Evolutionary conservation across 2,888 invertebrate genomes (phyloP), one percentile per base, ranked within the genome.

Genomic region (Abrostola tripartita): DNA sequence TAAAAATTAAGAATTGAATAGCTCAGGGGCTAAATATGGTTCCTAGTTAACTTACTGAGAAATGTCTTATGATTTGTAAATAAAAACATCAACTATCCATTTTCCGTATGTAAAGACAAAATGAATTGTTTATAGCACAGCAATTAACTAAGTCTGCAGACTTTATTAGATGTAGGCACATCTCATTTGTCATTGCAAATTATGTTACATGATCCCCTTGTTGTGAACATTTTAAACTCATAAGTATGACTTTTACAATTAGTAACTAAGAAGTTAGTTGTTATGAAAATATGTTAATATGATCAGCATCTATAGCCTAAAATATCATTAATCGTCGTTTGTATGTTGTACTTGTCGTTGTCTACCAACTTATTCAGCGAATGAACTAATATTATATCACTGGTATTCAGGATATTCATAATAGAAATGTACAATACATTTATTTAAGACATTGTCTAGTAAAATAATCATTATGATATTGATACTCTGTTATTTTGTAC

Each of bases 211-310:
- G 41, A 62, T 71, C 55, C 66, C 60, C 53, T 53, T 24, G 49
- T 58, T 62, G 52, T 14, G 52, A 64, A 56, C 49, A 44, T 72
- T 71, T 63, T 61, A 61, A 60, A 58, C 49, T 14, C 52, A 37
- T 54, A 68, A 65, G 64, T 74, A 64, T 59, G 68, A 63, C 44
- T 55, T 74, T 73, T 61, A 42, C 44, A 47, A 47, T 47, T 24
- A 24, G 24, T 47, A 47, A 24, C 24, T 47, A 24, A 42, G 6
- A 12, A 47, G 14, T 5, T 24, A 24, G 12, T 47, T 47, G 14
- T 47, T 24, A 24, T 24, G 24, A 24, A n/a, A n/a, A n/a, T n/a
- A n/a, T n/a, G n/a, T n/a, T n/a, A n/a, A 24, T 24, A 4, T 24
- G 24, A 24, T 24, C 1, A 24, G 24, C 24, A 24, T 24, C 24